Percentiles rank a stretch among this genome's conserved stretches.
phyloP scores from a whole-genome alignment of 2,797 vertebrate genomes.

The Squalus acanthias region DNA sequence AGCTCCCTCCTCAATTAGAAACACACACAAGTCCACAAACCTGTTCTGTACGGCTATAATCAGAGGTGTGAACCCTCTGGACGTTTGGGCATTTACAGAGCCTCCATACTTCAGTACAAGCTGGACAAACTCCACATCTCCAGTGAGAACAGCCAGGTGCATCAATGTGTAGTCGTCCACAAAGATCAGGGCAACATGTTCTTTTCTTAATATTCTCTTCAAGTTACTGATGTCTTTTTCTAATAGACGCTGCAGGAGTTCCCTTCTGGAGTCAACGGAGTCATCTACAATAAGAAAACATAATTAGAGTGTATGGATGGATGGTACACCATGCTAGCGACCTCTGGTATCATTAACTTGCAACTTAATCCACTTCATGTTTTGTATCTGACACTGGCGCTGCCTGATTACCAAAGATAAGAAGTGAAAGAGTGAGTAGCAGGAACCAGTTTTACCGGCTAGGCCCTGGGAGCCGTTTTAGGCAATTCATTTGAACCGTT shows the following conservation, averaged over 20 bases:
- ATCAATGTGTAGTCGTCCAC: slow-evolving; percentile 61
- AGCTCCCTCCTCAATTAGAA: slow-evolving; percentile 60
- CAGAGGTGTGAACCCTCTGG: slow-evolving; percentile 67
- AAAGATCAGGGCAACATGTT: slow-evolving; percentile 51
- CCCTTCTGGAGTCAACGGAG: slow-evolving; percentile 21
- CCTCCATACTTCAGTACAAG: slow-evolving; percentile 63
- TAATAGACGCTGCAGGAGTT: slow-evolving; percentile 51
- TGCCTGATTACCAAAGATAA: background rate
- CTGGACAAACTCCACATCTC: slow-evolving; percentile 57
- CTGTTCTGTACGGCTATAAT: slow-evolving; percentile 63
- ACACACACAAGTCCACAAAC: slow-evolving; percentile 56
- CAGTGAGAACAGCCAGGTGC: slow-evolving; percentile 64
- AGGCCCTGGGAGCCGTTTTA: background rate
- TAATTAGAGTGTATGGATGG: too few species aligned
- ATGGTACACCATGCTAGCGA: too few species aligned
- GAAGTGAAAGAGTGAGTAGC: background rate
- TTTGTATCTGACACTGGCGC: background rate
- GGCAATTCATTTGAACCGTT: background rate
- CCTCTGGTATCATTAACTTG: background rate
- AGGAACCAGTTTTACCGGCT: background rate
- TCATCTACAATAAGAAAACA: background rate
- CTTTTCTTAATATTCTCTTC: slow-evolving; percentile 50
- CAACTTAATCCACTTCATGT: background rate
- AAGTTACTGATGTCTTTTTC: slow-evolving; percentile 61
- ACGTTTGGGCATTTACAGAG: slow-evolving; percentile 58